These are phyloP conservation scores for Belgica antarctica DNA, from an alignment of 2,888 invertebrate genomes.

Conservation along the genomic window DNA sequence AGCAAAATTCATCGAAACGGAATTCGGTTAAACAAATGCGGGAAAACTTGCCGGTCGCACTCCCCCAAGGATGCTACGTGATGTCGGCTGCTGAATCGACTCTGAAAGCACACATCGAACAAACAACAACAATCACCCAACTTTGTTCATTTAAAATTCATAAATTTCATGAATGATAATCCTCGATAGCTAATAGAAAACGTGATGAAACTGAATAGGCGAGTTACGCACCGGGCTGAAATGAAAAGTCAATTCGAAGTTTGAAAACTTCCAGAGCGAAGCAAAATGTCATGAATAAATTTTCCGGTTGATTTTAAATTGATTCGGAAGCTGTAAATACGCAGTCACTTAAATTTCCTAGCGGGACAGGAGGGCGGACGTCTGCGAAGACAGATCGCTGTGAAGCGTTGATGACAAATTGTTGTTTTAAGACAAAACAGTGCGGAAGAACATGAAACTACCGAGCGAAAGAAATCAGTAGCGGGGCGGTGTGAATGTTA, in stretches of 20 bases:
- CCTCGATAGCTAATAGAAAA: slow-evolving; percentile 43
- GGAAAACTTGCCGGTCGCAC: slow-evolving; percentile 13
- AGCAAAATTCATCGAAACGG: background rate
- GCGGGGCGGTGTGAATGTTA: slow-evolving; percentile 33
- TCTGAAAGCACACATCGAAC: background rate
- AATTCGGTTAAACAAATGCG: slow-evolving; percentile 37
- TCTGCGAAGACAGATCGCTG: background rate
- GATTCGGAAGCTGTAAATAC: slow-evolving; percentile 4
- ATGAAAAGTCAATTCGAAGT: slow-evolving; percentile 19
- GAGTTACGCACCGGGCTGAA: background rate
- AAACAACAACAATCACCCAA: slow-evolving; percentile 7
- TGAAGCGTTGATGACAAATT: slow-evolving; percentile 30
- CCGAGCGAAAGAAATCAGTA: background rate
- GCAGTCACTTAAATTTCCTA: background rate
- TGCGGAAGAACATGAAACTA: slow-evolving; percentile 28
- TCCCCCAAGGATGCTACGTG: slow-evolving; percentile 33
- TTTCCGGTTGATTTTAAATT: slow-evolving; percentile 17
- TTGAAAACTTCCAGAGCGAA: slow-evolving; percentile 7
- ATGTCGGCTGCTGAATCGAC: slow-evolving; percentile 15
- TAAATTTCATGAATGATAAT: slow-evolving; percentile 38
- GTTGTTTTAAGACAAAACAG: slow-evolving; percentile 27
- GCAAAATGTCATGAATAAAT: slow-evolving; percentile 34
- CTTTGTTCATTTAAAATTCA: slow-evolving; percentile 24
- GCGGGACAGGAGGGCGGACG: slow-evolving; percentile 25
- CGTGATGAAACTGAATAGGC: slow-evolving; percentile 39